phyloP scores from a whole-genome alignment of 2,888 invertebrate genomes.

The Drosophila pegasa region DNA sequence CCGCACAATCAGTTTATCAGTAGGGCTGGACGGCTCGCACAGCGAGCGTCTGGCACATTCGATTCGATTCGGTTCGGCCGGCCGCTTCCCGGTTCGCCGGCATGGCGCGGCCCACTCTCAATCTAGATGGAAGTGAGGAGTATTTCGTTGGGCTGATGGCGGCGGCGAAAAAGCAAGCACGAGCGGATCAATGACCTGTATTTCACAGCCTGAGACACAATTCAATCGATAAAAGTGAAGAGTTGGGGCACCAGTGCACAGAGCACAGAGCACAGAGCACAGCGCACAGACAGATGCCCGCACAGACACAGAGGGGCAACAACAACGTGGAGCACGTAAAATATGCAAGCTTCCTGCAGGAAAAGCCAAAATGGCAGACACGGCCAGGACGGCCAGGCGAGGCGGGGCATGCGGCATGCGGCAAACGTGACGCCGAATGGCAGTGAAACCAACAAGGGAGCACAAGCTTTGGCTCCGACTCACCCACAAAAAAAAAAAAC shows the following conservation, averaged over 20 bases:
- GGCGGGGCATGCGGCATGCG: slow-evolving; percentile 18
- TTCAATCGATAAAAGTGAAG: slow-evolving; percentile 84
- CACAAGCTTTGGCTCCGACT: slow-evolving; percentile 20
- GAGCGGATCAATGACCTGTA: slow-evolving; percentile 85
- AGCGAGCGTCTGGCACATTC: slow-evolving; percentile 8
- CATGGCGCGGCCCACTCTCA: slow-evolving; percentile 15
- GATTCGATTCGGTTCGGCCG: neutral
- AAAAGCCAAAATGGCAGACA: slow-evolving; percentile 72
- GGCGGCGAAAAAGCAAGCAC: slow-evolving; percentile 59
- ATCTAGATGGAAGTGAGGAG: slow-evolving; percentile 30
- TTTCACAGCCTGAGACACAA: slow-evolving; percentile 84
- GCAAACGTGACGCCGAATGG: slow-evolving; percentile 54
- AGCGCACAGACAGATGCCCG: slow-evolving; percentile 40
- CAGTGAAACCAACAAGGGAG: slow-evolving; percentile 47
- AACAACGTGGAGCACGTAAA: slow-evolving; percentile 57
- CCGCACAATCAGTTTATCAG: neutral
- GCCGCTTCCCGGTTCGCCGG: slow-evolving; percentile 4
- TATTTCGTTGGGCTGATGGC: slow-evolving; percentile 51
- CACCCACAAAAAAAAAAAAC: too few species aligned
- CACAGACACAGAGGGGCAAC: slow-evolving; percentile 27
- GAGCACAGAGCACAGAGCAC: slow-evolving; percentile 31
- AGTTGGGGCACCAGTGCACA: slow-evolving; percentile 72
- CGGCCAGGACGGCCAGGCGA: slow-evolving; percentile 11
- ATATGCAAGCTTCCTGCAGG: slow-evolving; percentile 78
- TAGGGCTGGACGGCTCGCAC: slow-evolving; percentile 11